These are phyloP conservation scores for Altica lythri DNA, from an alignment of 2,888 invertebrate species.

Conservation along the genomic window DNA sequence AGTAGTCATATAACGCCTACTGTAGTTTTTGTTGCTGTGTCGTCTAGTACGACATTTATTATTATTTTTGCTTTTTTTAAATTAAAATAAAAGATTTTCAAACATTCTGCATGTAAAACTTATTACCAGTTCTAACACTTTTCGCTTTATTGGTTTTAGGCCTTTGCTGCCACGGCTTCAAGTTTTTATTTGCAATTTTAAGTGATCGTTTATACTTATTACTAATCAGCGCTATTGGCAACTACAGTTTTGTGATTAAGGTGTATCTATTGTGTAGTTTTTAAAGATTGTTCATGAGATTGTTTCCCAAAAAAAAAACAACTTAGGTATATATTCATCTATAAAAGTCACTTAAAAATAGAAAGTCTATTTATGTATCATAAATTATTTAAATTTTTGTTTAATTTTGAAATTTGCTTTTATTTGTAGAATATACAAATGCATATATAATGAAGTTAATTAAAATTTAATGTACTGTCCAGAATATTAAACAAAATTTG, in stretches of 20 bases:
- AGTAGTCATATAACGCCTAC: conserved; percentile 29
- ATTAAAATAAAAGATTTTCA: conserved; percentile 51
- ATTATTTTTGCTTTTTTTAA: conserved; percentile 37
- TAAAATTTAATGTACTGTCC: no score
- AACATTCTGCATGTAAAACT: conserved; percentile 58
- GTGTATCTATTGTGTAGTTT: conserved; percentile 12
- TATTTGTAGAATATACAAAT: no score
- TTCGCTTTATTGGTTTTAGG: conserved; percentile 50
- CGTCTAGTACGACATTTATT: conserved; percentile 25
- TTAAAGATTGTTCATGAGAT: conserved; percentile 3
- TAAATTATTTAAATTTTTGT: no score
- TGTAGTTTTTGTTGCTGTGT: conserved; percentile 39
- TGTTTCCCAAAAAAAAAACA: no score
- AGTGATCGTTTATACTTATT: conserved; percentile 4
- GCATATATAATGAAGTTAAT: no score
- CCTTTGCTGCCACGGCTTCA: conserved; percentile 49
- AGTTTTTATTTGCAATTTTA: conserved; percentile 37
- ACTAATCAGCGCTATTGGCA: conserved; percentile 36
- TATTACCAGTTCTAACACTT: conserved; percentile 52
- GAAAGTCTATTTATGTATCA: no score
- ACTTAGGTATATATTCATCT: no score
- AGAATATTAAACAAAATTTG: no score
- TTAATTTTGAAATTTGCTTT: no score
- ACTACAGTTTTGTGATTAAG: conserved; percentile 11
- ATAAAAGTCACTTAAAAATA: no score